These are phyloP conservation scores for Pelmatolapia mariae DNA, from an alignment of 2,113 vertebrate species.

Conservation along the genomic window DNA sequence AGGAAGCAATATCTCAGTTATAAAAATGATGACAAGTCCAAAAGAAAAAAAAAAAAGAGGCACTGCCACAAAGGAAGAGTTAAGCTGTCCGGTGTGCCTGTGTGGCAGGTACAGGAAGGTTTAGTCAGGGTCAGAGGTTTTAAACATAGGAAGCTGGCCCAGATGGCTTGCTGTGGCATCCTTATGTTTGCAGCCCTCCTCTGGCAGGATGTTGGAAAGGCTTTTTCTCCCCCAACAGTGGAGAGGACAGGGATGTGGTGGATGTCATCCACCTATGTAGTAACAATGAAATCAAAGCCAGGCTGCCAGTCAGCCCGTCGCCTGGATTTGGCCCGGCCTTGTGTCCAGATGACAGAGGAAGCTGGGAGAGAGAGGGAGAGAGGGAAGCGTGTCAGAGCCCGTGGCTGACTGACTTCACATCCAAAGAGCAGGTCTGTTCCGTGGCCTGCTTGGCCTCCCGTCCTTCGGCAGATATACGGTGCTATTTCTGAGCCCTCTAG, in stretches of 20 bases:
- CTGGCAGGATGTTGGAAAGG: slow-evolving; percentile 72
- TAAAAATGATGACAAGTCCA: slow-evolving; percentile 51
- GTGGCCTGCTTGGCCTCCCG: slow-evolving; percentile 78
- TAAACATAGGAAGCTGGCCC: slow-evolving; percentile 69
- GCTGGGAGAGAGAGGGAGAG: not conserved
- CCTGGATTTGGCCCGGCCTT: slow-evolving; percentile 53
- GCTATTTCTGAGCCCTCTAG: slow-evolving; percentile 49
- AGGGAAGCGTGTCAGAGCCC: not conserved
- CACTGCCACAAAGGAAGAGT: slow-evolving; percentile 53
- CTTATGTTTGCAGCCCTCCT: slow-evolving; percentile 54
- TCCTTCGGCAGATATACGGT: slow-evolving; percentile 58
- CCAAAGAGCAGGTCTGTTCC: slow-evolving; percentile 81
- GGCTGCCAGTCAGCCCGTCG: slow-evolving; percentile 56
- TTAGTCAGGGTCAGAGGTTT: slow-evolving; percentile 59
- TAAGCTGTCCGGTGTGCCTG: slow-evolving; percentile 60
- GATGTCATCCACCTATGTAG: slow-evolving; percentile 49
- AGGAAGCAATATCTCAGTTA: slow-evolving; percentile 49
- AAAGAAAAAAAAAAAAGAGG: slow-evolving; percentile 1
- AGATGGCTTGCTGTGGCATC: slow-evolving; percentile 69
- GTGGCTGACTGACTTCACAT: slow-evolving; percentile 77
- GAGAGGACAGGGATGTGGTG: slow-evolving; percentile 47
- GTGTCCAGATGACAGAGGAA: slow-evolving; percentile 62
- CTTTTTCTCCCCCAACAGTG: slow-evolving; percentile 35
- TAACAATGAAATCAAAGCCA: slow-evolving; percentile 72
- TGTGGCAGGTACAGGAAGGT: slow-evolving; percentile 72